Evolutionary conservation across 2,113 vertebrate genomes (phyloP), one percentile per base, ranked within the genome.

Genomic region (Heloderma charlesbogerti): DNA sequence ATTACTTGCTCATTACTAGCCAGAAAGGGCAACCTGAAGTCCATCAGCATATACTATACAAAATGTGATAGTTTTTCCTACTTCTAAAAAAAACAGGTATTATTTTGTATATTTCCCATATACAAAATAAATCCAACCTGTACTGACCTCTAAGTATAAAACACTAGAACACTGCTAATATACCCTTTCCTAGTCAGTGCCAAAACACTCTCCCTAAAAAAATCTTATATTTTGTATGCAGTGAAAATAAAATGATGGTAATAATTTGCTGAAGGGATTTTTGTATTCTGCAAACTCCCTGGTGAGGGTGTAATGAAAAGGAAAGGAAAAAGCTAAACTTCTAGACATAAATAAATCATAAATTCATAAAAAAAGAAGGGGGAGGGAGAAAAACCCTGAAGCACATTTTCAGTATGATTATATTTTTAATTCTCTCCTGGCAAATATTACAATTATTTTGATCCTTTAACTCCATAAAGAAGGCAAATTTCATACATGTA

Each of bases 271-370:
- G 80, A 75, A 91, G 72, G 34, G 88, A 45, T 90, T 92, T 94
- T 90, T 84, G 89, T 74, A 92, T 92, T 95, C 93, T 92, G 88
- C 81, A 1, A 94, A 90, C 48, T 91, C 92, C 86, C n/a, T 67
- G 27, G 77, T 81, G 94, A 93, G 83, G 94, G 88, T 2, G 86
- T 90, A 93, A 95, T 89, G 94, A 93, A 94, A 93, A 75, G 6
- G 1, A 94, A 91, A 57, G 9, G 74, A 90, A 95, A 92, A 92
- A 91, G 79, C 31, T 86, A 9, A n/a, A 88, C 75, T 72, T 94
- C 37, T 83, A 13, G 0, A 81, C 37, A 93, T 90, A 71, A 90
- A 93, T 6, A 66, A 37, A 12, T 81, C 92, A 40, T n/a, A 84
- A 63, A 89, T 69, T 63, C 13, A 75, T 72, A 15, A 89, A 18